Evolutionary conservation across 2,888 invertebrate genomes (phyloP).

Genomic region (Mylabris sibirica): DNA sequence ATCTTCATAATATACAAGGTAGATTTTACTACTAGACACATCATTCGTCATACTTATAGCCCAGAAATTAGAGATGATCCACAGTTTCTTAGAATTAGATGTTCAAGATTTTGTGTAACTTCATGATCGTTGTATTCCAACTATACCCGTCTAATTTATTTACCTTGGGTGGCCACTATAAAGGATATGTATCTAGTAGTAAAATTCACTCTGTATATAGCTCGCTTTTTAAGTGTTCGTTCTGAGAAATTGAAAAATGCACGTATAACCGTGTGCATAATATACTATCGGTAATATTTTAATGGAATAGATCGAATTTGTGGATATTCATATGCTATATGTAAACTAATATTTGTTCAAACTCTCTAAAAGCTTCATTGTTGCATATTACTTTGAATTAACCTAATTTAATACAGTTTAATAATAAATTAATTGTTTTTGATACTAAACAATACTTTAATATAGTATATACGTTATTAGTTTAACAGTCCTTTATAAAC

Average conservation of each 20-base stretch:
- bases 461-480: not conserved
- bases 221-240: not conserved
- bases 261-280: not conserved
- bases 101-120: too few relatives aligned
- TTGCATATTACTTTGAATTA: not conserved
- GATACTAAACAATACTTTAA: slow-evolving; percentile 1
- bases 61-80: too few relatives aligned
- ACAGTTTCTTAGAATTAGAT: too few relatives aligned
- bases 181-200: too few relatives aligned
- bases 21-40: too few relatives aligned
- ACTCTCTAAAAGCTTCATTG: not conserved
- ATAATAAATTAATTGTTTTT: slow-evolving; percentile 2
- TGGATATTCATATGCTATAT: not conserved
- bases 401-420: not conserved
- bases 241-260: not conserved
- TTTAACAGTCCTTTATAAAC: not conserved
- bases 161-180: too few relatives aligned
- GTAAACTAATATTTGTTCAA: not conserved
- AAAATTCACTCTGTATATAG: too few relatives aligned
- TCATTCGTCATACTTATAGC: too few relatives aligned
- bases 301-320: not conserved
- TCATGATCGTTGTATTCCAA: too few relatives aligned
- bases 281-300: not conserved
- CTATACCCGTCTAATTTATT: too few relatives aligned
- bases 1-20: not conserved